Evolutionary conservation across 2,113 vertebrate genomes (phyloP), one percentile per base, ranked within the genome.

Genomic region (Notarius quadriscutis): DNA sequence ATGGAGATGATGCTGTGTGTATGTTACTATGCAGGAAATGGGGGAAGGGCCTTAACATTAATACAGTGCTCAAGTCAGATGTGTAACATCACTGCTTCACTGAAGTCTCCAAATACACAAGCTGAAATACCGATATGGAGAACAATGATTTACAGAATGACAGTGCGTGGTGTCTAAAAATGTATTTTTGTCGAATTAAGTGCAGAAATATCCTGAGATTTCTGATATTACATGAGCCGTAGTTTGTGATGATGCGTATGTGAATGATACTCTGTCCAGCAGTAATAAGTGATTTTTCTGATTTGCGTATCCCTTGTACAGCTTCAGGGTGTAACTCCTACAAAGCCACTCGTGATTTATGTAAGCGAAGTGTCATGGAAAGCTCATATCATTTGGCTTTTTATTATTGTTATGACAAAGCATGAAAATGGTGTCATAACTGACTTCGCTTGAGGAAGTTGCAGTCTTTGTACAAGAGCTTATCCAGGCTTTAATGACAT

Each of bases 401-500:
- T 30, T 20, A 65, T 65, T 63, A 41, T 50, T 85, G 15, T 85
- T 78, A 77, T 84, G 75, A 57, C 72, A 17, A 34, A 63, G 55
- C 15, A 82, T 65, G 30, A n/a, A 81, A 85, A 63, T 41, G 6
- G 63, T 81, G 75, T 75, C 25, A 4, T 85, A 85, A 85, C 78
- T 74, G 57, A 63, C 25, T 69, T 75, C n/a, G 69, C 58, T 77
- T n/a, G 27, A 17, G 67, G 48, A 86, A 55, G 41, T 74, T 63
- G 27, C 84, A 79, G 78, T 83, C 58, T 87, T 14, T 80, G 92
- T 91, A 90, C 62, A 48, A 74, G 57, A 88, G 69, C 84, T 93
- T 93, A 93, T 92, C 91, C 0, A 83, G 91, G 92, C 91, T 93
- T 94, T 91, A 84, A 88, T 91, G 93, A 93, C 93, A 93, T 95